These are phyloP conservation scores for Leptodirus hochenwartii DNA, from an alignment of 2,888 invertebrate species.

Conservation along the genomic window DNA sequence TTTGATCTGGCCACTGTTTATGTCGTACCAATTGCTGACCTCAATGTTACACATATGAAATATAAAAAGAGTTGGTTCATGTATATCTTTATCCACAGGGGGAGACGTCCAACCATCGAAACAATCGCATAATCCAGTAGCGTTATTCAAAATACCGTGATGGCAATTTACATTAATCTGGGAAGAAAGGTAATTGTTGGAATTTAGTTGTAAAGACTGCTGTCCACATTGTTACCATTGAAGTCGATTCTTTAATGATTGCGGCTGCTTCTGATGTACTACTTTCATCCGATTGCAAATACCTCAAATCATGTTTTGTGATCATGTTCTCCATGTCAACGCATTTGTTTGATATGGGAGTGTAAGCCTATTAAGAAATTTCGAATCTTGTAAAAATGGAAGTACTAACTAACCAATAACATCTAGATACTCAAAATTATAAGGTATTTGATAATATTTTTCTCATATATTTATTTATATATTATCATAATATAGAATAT, in stretches of 20 bases:
- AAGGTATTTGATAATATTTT: too few relatives aligned
- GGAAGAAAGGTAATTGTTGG: constrained; percentile 7
- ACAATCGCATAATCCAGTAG: constrained; percentile 25
- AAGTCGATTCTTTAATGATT: too few relatives aligned
- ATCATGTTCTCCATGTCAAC: constrained; percentile 23
- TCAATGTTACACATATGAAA: constrained; percentile 29
- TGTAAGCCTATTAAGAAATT: too few relatives aligned
- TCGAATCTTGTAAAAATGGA: too few relatives aligned
- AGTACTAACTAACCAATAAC: too few relatives aligned
- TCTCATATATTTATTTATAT: too few relatives aligned
- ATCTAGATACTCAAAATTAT: too few relatives aligned
- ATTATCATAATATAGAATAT: too few relatives aligned
- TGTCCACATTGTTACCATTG: too few relatives aligned
- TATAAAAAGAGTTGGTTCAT: constrained; percentile 20
- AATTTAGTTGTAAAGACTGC: neutral
- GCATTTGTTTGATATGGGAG: constrained; percentile 25
- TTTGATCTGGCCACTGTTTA: constrained; percentile 20
- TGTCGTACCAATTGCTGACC: constrained; percentile 21
- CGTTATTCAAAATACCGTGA: constrained; percentile 21
- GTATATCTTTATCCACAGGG: constrained; percentile 19
- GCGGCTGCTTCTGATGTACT: too few relatives aligned
- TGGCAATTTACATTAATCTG: constrained; percentile 24
- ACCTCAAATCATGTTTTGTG: constrained; percentile 17
- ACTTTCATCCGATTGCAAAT: constrained; percentile 10
- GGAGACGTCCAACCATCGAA: constrained; percentile 25